phyloP scores from a whole-genome alignment of 2,888 invertebrate species.

The Mantis religiosa region DNA sequence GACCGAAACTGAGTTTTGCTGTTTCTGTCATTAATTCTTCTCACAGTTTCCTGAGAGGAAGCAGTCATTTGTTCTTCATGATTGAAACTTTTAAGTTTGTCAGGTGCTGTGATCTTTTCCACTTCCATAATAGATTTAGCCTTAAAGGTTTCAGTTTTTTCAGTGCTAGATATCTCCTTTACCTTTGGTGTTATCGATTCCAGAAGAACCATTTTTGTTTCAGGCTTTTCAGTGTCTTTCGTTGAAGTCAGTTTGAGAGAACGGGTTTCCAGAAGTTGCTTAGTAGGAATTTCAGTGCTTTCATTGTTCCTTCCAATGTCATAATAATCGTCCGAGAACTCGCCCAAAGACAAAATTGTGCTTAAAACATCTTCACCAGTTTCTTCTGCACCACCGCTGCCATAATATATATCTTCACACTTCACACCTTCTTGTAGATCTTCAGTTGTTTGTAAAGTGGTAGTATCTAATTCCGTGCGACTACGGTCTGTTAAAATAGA shows the following conservation, averaged over 20 bases:
- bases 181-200: neutral
- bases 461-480: neutral
- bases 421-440: neutral
- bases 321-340: conserved; percentile 3
- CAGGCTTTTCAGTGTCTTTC: neutral
- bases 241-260: neutral
- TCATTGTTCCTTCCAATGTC: neutral
- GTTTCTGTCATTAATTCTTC: neutral
- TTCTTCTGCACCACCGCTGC: neutral
- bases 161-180: neutral
- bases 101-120: too few species aligned
- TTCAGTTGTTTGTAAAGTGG: neutral
- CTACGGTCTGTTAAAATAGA: neutral
- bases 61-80: neutral
- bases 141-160: too few species aligned
- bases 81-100: neutral
- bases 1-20: neutral
- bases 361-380: neutral
- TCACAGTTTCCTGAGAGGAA: neutral
- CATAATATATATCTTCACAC: neutral
- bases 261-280: neutral
- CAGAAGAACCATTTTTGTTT: neutral
- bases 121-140: too few species aligned
- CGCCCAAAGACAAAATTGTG: neutral
- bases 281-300: neutral